Evolutionary conservation across 2,797 vertebrate genomes (phyloP), one percentile per base, ranked within the genome.

Genomic region (Sebastes nivosus): DNA sequence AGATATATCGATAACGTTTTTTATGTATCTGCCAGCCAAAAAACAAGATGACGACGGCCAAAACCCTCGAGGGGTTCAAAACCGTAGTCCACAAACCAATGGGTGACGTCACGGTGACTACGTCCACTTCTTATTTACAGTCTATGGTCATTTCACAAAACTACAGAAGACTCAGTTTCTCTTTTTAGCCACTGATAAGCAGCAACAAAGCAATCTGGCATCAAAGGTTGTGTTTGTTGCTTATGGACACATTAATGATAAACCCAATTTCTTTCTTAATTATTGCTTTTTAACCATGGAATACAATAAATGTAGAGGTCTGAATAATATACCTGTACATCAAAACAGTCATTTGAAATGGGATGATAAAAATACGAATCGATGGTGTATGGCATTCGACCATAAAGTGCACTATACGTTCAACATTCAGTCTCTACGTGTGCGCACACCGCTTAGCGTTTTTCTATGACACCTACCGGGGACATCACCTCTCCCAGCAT

Each of bases 401-500:
- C 20, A 29, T 32, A 10, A 77, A 83, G 32, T 58, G 29, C 54
- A 20, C 18, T 54, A 50, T 34, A 52, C 61, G 67, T 89, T 63
- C 58, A 27, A 78, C 59, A 50, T 66, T 66, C 65, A 27, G 63
- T 14, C 27, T 32, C 20, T 6, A 6, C 42, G 20, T 60, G 32
- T 16, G 46, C 29, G 38, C 29, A 18, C 55, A 50, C 8, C 22
- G 13, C 18, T 6, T 11, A 8, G 4, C 1, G 14, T 77, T 52
- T 63, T 59, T 13, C 36, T 60, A 1, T 34, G 63, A 75, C 82
- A 76, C 64, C 71, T 30, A 34, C 57, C 0, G 52, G 29, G 66
- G 24, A 82, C 87, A 38, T 85, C 67, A 76, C 76, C 64, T 80
- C 76, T 34, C 38, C 2, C 52, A 58, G 79, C 61, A 61, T 64